These are phyloP conservation scores for Thalassoma bifasciatum DNA, from an alignment of 2,113 vertebrate species.

Conservation along the genomic window DNA sequence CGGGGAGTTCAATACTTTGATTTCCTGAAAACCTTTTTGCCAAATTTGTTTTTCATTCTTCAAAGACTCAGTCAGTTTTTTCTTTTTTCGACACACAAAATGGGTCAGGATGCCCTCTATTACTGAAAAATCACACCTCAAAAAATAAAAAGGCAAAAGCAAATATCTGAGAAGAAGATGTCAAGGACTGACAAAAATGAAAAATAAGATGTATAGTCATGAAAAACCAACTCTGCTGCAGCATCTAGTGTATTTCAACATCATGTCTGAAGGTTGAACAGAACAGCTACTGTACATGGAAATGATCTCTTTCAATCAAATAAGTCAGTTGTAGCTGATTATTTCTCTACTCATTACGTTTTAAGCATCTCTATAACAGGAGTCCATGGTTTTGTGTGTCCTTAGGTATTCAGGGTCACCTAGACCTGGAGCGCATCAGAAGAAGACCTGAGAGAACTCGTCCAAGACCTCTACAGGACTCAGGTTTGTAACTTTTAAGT, in stretches of 20 bases:
- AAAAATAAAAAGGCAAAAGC: not conserved
- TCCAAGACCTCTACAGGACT: not conserved
- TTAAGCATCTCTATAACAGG: not conserved
- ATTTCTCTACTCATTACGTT: no score
- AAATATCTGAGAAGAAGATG: not conserved
- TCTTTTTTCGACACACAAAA: not conserved
- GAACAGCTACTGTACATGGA: not conserved
- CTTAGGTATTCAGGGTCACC: not conserved
- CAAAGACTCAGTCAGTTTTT: not conserved
- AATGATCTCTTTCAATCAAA: no score
- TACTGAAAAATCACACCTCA: not conserved
- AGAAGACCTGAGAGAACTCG: not conserved
- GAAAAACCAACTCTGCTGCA: no score
- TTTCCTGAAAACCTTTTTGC: not conserved
- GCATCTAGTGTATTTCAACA: no score
- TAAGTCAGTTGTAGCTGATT: no score
- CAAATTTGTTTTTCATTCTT: not conserved
- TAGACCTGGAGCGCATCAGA: not conserved
- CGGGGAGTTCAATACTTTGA: not conserved
- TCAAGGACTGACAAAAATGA: not conserved
- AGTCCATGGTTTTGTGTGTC: not conserved
- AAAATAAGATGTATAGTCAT: no score
- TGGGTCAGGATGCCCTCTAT: not conserved
- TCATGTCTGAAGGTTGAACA: not conserved
- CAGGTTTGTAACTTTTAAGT: not conserved